Conservation (phyloP, 1,140 invertebrate genomes). For the Tetragnatha versicolor region DNA sequence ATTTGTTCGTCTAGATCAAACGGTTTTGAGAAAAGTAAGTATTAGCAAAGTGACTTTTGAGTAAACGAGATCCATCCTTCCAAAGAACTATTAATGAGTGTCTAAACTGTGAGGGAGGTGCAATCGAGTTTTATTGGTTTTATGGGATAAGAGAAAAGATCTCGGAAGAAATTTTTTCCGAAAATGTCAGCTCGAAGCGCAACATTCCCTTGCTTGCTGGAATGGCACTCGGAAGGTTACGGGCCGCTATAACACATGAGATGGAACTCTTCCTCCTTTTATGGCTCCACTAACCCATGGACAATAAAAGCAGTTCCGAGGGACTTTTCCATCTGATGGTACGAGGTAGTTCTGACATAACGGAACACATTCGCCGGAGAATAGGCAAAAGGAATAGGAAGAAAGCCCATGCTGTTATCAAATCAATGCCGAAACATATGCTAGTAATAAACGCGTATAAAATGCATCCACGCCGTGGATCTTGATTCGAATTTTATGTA, state of each 20-base stretch:
- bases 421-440: too few relatives aligned
- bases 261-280: slow-evolving; percentile 9
- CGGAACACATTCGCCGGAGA: not conserved
- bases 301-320: slow-evolving; percentile 39
- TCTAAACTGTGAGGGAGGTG: too few relatives aligned
- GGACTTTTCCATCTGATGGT: slow-evolving; percentile 11
- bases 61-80: too few relatives aligned
- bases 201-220: not conserved
- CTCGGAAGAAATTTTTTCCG: not conserved
- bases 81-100: too few relatives aligned
- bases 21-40: too few relatives aligned
- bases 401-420: too few relatives aligned
- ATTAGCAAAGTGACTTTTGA: too few relatives aligned
- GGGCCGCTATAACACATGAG: slow-evolving; percentile 8
- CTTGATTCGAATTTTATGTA: too few relatives aligned
- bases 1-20: too few relatives aligned
- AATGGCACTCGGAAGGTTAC: slow-evolving; percentile 22
- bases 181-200: not conserved
- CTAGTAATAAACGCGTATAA: too few relatives aligned
- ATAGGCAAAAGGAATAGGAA: too few relatives aligned
- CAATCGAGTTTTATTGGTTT: slow-evolving; percentile 21
- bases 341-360: slow-evolving; percentile 7
- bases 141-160: not conserved
- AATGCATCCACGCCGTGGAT: too few relatives aligned
- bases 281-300: slow-evolving; percentile 30